Evolutionary conservation across 2,113 vertebrate species (phyloP).

Genomic region (Eupsittula cactorum): DNA sequence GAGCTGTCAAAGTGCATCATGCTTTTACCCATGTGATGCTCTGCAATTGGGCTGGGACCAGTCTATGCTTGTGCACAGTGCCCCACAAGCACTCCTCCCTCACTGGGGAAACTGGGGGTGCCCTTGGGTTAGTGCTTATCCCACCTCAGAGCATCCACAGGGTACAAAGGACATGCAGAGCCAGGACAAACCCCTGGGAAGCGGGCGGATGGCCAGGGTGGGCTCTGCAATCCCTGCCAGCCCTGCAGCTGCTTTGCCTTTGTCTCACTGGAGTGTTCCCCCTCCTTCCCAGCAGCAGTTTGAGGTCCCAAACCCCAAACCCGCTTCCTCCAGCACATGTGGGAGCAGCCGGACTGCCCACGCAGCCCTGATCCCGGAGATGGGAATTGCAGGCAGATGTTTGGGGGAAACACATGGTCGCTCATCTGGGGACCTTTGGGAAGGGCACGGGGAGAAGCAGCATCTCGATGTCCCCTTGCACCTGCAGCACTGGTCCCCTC

Average conservation of each 20-base stretch:
- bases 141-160: accelerated
- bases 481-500: accelerated
- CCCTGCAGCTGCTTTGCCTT: not conserved
- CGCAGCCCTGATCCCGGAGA: not conserved
- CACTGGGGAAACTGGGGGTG: not conserved
- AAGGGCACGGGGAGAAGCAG: accelerated
- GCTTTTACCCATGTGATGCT: accelerated
- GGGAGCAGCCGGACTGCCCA: not conserved
- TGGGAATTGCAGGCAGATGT: constrained; percentile 15
- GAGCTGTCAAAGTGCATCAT: not conserved
- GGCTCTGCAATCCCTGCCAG: not conserved
- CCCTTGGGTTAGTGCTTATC: not conserved
- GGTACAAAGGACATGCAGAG: too few species aligned
- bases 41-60: not conserved
- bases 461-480: accelerated
- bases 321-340: not conserved
- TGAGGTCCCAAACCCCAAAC: not conserved
- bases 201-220: accelerated
- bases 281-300: not conserved
- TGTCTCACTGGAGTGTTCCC: not conserved
- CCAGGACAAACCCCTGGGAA: not conserved
- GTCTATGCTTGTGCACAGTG: accelerated
- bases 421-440: not conserved
- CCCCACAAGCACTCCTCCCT: not conserved
- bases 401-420: accelerated